Base-by-base conservation (phyloP, 2,797 vertebrate genomes). In the Tolypeutes matacus region DNA sequence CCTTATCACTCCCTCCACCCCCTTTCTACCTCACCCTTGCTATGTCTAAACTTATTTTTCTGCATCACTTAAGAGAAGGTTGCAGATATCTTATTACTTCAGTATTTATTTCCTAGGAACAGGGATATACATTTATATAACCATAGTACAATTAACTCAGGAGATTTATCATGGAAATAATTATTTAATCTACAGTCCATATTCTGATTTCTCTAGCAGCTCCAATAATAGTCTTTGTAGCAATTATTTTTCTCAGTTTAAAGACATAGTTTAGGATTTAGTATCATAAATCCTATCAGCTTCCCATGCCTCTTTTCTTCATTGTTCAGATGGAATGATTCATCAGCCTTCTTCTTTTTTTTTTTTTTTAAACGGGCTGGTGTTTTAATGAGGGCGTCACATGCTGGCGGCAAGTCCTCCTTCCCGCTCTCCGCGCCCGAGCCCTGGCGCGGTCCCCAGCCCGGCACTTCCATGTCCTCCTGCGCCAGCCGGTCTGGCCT, bases 321-420 rank as follows among this genome's bases (percentile, higher is more conserved):
- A 12, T 51, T 27, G 64, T 53, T 64, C 12, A 36, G 64, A 42
- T 64, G n/a, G 31, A 64, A 42, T 51, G 25, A 31, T 36, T 72
- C 20, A 2, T 56, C 4, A 80, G 49, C 2, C 49, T 31, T 7
- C 20, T 11, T 60, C n/a, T n/a, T n/a, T n/a, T n/a, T n/a, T n/a
- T n/a, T n/a, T n/a, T n/a, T n/a, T n/a, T n/a, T n/a, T n/a, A 31
- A 92, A 64, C 53, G 75, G 69, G 31, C n/a, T 95, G 72, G 90
- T 67, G 78, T 56, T 89, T 90, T 95, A 73, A 82, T 56, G 53
- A 75, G 81, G 51, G 89, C 29, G 87, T 58, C 34, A 64, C 84
- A 39, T 31, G 9, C 72, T 3, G 15, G 77, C 72, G 27, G 64
- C 77, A 7, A 46, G 84, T 62, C 51, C 64, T 75, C n/a, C 51